A percentile compares a stretch with the other conserved stretches of the same genome.
Conservation (phyloP, 2,797 vertebrate species). For the Esox lucius region DNA sequence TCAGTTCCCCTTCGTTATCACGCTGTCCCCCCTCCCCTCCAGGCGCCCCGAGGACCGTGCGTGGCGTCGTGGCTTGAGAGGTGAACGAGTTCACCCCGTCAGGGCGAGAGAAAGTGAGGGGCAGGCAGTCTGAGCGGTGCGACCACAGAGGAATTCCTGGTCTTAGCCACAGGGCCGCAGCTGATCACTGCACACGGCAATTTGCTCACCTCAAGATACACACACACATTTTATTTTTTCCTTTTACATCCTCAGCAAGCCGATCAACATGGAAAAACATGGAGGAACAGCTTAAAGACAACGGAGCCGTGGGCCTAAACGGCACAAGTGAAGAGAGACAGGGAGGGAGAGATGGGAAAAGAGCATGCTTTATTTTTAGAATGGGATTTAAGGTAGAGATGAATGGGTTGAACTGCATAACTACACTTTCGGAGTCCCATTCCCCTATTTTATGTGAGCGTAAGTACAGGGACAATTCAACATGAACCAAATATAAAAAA, state of each 20-base stretch:
- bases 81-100: slow-evolving; percentile 50
- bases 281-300: slow-evolving; percentile 13
- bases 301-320: slow-evolving; percentile 18
- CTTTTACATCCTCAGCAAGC: slow-evolving; percentile 7
- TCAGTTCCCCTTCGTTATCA: neutral
- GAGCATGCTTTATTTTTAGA: neutral
- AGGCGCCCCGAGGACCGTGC: slow-evolving; percentile 13
- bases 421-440: no score
- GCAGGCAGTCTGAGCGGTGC: slow-evolving; percentile 32
- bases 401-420: neutral
- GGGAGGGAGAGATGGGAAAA: neutral
- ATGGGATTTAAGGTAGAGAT: neutral
- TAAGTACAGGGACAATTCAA: no score
- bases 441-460: no score
- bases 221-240: slow-evolving; percentile 1
- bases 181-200: slow-evolving; percentile 62
- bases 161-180: slow-evolving; percentile 56
- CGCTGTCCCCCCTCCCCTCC: neutral
- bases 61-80: slow-evolving; percentile 34
- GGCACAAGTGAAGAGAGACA: slow-evolving; percentile 8
- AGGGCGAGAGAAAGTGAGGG: slow-evolving; percentile 40
- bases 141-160: slow-evolving; percentile 64
- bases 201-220: slow-evolving; percentile 54
- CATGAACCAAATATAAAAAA: no score
- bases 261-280: slow-evolving; percentile 20